phyloP scores from a whole-genome alignment of 2,113 vertebrate genomes.

The Zingel zingel region DNA sequence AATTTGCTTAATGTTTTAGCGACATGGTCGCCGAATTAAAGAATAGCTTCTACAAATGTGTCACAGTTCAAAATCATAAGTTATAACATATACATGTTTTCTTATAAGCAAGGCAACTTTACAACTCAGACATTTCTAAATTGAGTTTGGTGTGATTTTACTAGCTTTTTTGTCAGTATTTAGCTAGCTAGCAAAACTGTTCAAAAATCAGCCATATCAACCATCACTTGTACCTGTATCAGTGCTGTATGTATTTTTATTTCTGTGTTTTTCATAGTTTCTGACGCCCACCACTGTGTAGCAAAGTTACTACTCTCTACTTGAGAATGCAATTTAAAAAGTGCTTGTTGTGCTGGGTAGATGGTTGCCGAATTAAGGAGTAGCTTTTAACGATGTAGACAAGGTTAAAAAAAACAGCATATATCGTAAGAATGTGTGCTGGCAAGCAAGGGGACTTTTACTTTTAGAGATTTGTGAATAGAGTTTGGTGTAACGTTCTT shows the following conservation, averaged over 20 bases:
- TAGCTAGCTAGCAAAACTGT: too few relatives aligned
- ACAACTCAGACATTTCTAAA: background rate
- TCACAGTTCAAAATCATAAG: fast-evolving
- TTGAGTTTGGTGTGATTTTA: background rate
- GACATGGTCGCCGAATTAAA: background rate
- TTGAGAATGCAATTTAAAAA: background rate
- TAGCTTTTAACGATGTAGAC: background rate
- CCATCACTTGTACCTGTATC: too few relatives aligned
- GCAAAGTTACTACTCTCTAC: background rate
- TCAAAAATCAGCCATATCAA: too few relatives aligned
- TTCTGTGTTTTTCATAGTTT: background rate
- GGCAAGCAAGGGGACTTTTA: background rate
- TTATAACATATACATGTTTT: too few relatives aligned
- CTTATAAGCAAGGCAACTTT: background rate
- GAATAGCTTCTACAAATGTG: background rate
- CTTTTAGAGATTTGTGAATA: constrained; percentile 11
- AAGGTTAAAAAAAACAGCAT: fast-evolving
- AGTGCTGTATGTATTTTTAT: too few relatives aligned
- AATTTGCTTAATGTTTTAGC: too few relatives aligned
- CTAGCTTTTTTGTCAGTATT: too few relatives aligned
- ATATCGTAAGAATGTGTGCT: background rate
- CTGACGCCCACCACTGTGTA: too few relatives aligned
- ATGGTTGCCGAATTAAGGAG: background rate
- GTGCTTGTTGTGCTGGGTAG: background rate
- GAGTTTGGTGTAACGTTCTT: background rate